These are phyloP conservation scores for Unio pictorum DNA, from an alignment of 2,888 invertebrate species.

Conservation along the genomic window DNA sequence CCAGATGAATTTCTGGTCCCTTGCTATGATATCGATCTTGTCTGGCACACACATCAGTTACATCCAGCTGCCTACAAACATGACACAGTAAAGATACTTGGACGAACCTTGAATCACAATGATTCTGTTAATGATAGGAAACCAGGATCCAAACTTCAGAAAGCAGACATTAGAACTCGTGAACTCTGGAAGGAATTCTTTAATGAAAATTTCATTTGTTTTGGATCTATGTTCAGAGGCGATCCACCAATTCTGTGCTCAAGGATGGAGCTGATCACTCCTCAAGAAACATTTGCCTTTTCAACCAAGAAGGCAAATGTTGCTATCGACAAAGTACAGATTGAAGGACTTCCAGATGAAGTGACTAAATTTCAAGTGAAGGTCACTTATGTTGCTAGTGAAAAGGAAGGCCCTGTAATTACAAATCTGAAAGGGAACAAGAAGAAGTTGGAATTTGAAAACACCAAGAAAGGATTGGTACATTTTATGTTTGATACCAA, in stretches of 20 bases:
- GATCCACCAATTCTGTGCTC: conserved; percentile 68
- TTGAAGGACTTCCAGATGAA: conserved; percentile 49
- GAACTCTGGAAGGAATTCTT: conserved; percentile 72
- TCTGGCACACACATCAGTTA: conserved; percentile 74
- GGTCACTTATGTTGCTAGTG: conserved; percentile 39
- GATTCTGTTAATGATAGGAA: conserved; percentile 72
- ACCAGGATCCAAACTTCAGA: conserved; percentile 70
- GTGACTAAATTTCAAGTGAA: conserved; percentile 58
- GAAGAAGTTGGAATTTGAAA: conserved; percentile 43
- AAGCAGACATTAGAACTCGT: conserved; percentile 71
- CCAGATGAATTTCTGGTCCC: conserved; percentile 72
- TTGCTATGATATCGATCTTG: conserved; percentile 74
- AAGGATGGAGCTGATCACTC: conserved; percentile 67
- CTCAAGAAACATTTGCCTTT: conserved; percentile 57
- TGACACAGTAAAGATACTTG: conserved; percentile 63
- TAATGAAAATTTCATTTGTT: conserved; percentile 69
- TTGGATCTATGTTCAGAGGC: conserved; percentile 73
- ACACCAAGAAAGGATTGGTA: conserved; percentile 60
- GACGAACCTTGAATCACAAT: conserved; percentile 72
- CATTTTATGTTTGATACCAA: conserved; percentile 69
- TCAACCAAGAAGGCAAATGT: conserved; percentile 60
- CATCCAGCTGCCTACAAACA: conserved; percentile 65
- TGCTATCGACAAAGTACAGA: conserved; percentile 45
- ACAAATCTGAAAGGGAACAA: conserved; percentile 41
- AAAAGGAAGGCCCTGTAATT: conserved; percentile 43